A percentile compares a stretch with the other conserved stretches of the same genome.
phyloP scores from a whole-genome alignment of 2,888 invertebrate species.

The Seira musarum region DNA sequence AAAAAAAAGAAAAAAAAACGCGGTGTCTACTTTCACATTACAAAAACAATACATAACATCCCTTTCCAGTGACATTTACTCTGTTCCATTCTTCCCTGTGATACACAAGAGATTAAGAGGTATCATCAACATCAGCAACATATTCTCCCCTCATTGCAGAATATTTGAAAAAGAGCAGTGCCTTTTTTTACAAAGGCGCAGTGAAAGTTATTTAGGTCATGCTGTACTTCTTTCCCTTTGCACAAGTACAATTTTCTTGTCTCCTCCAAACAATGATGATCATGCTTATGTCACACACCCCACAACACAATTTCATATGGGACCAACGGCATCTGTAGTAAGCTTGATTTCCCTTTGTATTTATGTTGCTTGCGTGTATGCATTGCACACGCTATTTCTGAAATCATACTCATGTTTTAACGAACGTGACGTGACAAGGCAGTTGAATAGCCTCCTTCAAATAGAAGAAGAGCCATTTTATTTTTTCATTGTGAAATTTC shows the following conservation, averaged over 20 bases:
- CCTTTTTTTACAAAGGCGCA: not conserved
- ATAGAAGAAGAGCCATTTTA: not conserved
- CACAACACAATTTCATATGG: not conserved
- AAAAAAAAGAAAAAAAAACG: too few relatives aligned
- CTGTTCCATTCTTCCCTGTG: not conserved
- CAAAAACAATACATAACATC: constrained; percentile 3
- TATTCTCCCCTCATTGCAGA: constrained; percentile 33
- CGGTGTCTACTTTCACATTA: not conserved
- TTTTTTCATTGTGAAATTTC: not conserved
- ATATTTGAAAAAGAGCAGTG: not conserved
- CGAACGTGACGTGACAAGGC: constrained; percentile 58
- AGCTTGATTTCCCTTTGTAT: not conserved
- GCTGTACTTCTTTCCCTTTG: not conserved
- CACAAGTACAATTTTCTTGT: not conserved
- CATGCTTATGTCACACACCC: not conserved
- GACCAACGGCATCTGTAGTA: not conserved
- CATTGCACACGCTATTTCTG: constrained; percentile 37
- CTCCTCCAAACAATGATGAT: constrained; percentile 12
- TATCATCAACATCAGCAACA: too few relatives aligned
- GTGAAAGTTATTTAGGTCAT: constrained; percentile 41
- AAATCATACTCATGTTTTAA: constrained; percentile 60
- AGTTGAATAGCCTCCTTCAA: constrained; percentile 26
- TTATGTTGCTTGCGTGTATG: too few relatives aligned
- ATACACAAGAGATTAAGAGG: constrained; percentile 43
- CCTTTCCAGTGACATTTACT: constrained; percentile 22